A percentile compares a stretch with the other conserved stretches of the same genome.
These are phyloP conservation scores for Bergia sp. DNA, from an alignment of 92 coral and sea anemone species.

Conservation along the genomic window DNA sequence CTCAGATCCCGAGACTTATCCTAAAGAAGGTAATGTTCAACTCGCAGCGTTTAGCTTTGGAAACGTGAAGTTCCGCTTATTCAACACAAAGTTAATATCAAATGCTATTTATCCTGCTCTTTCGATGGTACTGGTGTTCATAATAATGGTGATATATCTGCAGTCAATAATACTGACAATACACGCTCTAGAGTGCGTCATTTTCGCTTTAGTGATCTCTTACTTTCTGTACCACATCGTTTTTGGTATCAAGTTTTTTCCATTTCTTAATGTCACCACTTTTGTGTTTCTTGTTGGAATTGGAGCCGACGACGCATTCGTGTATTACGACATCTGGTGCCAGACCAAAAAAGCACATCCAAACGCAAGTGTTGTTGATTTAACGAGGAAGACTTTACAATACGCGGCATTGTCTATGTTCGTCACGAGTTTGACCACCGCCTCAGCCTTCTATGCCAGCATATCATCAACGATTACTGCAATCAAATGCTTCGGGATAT, in stretches of 20 bases:
- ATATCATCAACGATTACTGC: slow-evolving; percentile 86
- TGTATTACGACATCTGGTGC: slow-evolving; percentile 92
- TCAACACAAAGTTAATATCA: slow-evolving; percentile 59
- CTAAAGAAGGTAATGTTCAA: slow-evolving; percentile 66
- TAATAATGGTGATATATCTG: slow-evolving; percentile 77
- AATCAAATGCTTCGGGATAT: slow-evolving; percentile 88
- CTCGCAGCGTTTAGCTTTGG: slow-evolving; percentile 78
- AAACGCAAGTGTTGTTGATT: slow-evolving; percentile 56
- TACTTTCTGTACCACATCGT: slow-evolving; percentile 85
- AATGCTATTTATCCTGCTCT: slow-evolving; percentile 80
- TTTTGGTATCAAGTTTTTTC: slow-evolving; percentile 80
- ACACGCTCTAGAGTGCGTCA: slow-evolving; percentile 68
- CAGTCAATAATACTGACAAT: slow-evolving; percentile 78
- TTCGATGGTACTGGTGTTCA: slow-evolving; percentile 73
- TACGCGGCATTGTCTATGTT: slow-evolving; percentile 95
- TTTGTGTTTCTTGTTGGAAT: slow-evolving; percentile 91
- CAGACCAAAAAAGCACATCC: slow-evolving; percentile 81
- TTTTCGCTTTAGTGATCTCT: slow-evolving; percentile 77
- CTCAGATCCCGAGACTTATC: slow-evolving; percentile 45
- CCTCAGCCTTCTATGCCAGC: slow-evolving; percentile 94
- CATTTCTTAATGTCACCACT: slow-evolving; percentile 87
- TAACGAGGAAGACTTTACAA: slow-evolving; percentile 79
- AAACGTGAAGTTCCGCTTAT: slow-evolving; percentile 66
- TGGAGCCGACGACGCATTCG: slow-evolving; percentile 97
- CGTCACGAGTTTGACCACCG: slow-evolving; percentile 95